A percentile compares a stretch with the other conserved stretches of the same genome.
Evolutionary conservation across 2,888 invertebrate genomes (phyloP).

Genomic region (Odontocolon sp.): DNA sequence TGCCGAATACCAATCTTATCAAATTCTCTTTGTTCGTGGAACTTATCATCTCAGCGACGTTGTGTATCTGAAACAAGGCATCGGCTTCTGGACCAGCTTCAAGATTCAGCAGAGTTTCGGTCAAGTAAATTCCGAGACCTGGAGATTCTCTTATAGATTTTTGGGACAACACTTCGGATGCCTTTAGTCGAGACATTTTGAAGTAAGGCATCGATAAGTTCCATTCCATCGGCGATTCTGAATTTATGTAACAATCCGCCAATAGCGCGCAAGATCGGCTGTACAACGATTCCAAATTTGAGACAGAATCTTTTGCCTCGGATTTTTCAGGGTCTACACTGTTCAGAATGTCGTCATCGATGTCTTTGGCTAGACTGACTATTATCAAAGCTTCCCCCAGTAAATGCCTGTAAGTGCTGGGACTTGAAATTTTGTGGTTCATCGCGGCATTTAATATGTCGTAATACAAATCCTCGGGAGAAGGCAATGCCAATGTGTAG

Average conservation of each 20-base stretch:
- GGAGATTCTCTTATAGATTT: conserved; percentile 74
- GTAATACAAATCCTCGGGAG: conserved; percentile 85
- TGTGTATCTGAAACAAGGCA: conserved; percentile 79
- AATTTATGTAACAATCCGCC: conserved; percentile 83
- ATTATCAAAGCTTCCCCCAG: conserved; percentile 88
- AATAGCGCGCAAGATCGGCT: conserved; percentile 83
- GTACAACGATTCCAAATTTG: conserved; percentile 81
- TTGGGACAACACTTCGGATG: conserved; percentile 81
- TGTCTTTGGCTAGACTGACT: conserved; percentile 82
- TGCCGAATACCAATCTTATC: conserved; percentile 82
- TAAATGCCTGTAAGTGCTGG: conserved; percentile 87
- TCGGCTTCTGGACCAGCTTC: conserved; percentile 81
- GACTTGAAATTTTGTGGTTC: conserved; percentile 85
- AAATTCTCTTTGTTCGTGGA: conserved; percentile 78
- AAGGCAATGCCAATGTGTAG: conserved; percentile 87
- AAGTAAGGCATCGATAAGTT: conserved; percentile 82
- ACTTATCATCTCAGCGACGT: conserved; percentile 76
- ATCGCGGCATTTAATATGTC: conserved; percentile 88
- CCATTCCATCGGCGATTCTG: conserved; percentile 78
- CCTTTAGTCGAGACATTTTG: conserved; percentile 82
- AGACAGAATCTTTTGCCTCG: conserved; percentile 64
- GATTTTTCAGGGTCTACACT: conserved; percentile 56
- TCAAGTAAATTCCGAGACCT: conserved; percentile 74
- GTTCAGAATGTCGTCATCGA: conserved; percentile 62
- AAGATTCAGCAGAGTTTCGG: conserved; percentile 78